Conservation (phyloP, 2,113 vertebrate species). For the Rissa tridactyla region DNA sequence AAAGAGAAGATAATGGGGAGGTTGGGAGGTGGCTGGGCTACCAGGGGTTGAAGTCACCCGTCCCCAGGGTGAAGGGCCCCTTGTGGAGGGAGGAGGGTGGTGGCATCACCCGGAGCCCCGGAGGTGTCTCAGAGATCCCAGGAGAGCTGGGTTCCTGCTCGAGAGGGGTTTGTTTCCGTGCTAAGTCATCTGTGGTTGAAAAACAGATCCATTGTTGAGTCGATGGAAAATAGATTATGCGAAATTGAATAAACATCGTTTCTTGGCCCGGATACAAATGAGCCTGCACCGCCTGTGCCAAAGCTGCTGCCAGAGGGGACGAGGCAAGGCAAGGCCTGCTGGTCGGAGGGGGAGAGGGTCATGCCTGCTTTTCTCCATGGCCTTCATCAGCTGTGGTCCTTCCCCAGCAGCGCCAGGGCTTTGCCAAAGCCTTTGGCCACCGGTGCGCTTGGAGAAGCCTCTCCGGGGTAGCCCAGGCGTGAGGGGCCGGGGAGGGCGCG, state of each 20-base stretch:
- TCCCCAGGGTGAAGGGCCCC: not conserved
- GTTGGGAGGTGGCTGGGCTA: not conserved
- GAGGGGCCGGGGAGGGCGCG: fast-evolving
- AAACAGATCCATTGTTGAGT: constrained; percentile 55
- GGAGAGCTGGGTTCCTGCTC: not conserved
- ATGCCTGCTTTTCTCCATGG: not conserved
- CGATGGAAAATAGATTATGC: constrained; percentile 55
- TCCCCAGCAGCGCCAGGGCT: not conserved
- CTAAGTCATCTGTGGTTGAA: constrained; percentile 47
- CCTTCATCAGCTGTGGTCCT: not conserved
- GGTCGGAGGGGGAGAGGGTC: not conserved
- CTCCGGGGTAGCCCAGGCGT: not conserved
- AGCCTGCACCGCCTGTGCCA: not conserved
- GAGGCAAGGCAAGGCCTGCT: not conserved
- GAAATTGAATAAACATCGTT: constrained; percentile 50
- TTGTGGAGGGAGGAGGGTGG: not conserved
- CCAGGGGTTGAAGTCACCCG: not conserved
- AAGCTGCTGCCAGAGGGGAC: constrained; percentile 6
- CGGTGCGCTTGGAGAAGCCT: not conserved
- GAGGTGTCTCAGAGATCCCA: not conserved
- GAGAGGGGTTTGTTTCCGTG: not conserved
- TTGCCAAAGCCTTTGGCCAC: not conserved
- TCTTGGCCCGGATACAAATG: constrained; percentile 24
- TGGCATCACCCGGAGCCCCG: not conserved
- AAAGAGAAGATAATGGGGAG: not conserved